Evolutionary conservation across 2,113 vertebrate genomes (phyloP), one percentile per base, ranked within the genome.

Genomic region (Aythya baeri): DNA sequence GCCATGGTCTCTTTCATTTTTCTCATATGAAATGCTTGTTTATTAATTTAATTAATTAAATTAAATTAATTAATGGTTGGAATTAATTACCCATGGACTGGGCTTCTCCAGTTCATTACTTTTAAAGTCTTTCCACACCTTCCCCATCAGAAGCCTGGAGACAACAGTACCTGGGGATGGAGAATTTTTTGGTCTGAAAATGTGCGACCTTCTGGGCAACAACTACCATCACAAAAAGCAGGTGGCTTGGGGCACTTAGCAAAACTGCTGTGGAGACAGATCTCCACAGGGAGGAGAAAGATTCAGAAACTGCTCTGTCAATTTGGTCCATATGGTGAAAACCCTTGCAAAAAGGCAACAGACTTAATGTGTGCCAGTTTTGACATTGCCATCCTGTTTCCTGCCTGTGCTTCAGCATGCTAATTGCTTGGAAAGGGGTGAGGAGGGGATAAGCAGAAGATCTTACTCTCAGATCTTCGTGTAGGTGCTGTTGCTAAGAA

Each of bases 401-500:
- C 81, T 92, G 80, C 50, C 61, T 77, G 15, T 62, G 68, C 93
- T 89, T 94, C 76, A 82, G 77, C 92, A 92, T 88, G 68, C 36
- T 95, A 96, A 96, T 97, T 95, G 77, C 89, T 93, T 90, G 76
- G 89, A 87, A 92, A 96, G 76, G 82, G 92, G 41, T 50, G 44
- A 13, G 63, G 54, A 31, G 57, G 58, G 83, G 73, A 65, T 25
- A 23, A 21, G 67, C 84, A 81, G 91, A 94, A 91, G 83, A 94
- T 93, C 88, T 92, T 74, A 87, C 91, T 77, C 86, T 97, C 94
- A 95, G 88, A 91, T 92, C 87, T 93, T 91, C 13, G 8, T 83
- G 91, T 95, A 93, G 94, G 94, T 95, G 91, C 84, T 83, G 96
- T 95, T 96, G 96, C 93, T 95, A 96, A 95, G 91, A 85, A 63